Evolutionary conservation across 1,140 invertebrate species (phyloP).

Genomic region (Plectrocnemia conspersa): DNA sequence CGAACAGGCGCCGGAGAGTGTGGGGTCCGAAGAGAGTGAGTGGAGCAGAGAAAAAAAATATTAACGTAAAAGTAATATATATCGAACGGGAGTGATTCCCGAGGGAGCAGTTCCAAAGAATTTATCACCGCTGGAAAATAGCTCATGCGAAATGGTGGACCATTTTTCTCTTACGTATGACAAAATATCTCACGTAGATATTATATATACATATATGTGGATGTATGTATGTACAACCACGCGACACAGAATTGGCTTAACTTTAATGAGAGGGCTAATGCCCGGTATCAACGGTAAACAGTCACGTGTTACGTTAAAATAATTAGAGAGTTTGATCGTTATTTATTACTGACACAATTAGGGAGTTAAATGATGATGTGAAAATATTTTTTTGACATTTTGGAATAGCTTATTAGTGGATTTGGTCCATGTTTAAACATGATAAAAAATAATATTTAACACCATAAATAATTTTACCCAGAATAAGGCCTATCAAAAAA

Average conservation of each 20-base stretch:
- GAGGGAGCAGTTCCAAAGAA: conserved; percentile 27
- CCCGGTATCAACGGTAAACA: neutral
- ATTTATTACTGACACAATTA: too few species aligned
- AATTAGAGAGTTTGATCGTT: too few species aligned
- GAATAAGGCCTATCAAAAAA: too few species aligned
- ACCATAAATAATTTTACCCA: too few species aligned
- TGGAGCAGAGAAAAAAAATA: conserved; percentile 25
- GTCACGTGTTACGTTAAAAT: too few species aligned
- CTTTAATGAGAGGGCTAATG: conserved; percentile 19
- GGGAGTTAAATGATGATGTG: too few species aligned
- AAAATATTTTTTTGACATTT: too few species aligned
- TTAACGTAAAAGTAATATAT: conserved; percentile 34
- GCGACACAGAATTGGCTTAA: conserved; percentile 17
- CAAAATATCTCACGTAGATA: conserved; percentile 33
- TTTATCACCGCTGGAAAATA: conserved; percentile 34
- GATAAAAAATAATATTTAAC: too few species aligned
- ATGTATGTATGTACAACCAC: neutral
- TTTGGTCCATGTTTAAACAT: too few species aligned
- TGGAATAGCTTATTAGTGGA: too few species aligned
- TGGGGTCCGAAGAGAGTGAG: neutral
- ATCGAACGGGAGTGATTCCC: conserved; percentile 20
- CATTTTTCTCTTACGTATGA: conserved; percentile 26
- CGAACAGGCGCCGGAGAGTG: too few species aligned
- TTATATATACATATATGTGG: too few species aligned
- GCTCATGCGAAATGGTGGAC: conserved; percentile 19